Base-by-base conservation (phyloP, 2,113 vertebrate species). In the Odocoileus virginianus region DNA sequence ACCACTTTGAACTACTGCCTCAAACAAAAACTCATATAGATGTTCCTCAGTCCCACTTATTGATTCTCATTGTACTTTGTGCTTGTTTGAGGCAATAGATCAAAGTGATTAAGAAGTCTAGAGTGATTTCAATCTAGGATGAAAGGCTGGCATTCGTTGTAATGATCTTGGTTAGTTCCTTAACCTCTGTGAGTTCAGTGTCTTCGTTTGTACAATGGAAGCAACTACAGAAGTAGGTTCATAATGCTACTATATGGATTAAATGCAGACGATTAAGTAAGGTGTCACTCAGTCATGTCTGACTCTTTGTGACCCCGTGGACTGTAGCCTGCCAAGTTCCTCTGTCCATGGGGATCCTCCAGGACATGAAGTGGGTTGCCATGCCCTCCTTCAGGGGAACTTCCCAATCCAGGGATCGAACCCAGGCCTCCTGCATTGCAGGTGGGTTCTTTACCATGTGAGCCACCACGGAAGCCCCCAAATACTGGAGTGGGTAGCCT, bases 251-350 rank as follows among this genome's bases (percentile, higher is more conserved):
- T n/a, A 8, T 14, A 5, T 25, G 0, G 36, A 17, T 87, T 95
- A 85, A 88, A 47, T 58, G 23, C 95, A 93, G 87, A 54, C 1
- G 15, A 27, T 82, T 27, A 85, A 78, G 13, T 52, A 57, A 54
- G 27, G 2, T 12, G n/a, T 40, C 67, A 40, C 0, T 40, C n/a
- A 71, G n/a, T 71, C 5, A 0, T 13, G n/a, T 71, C 67, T 0
- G 19, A 23, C n/a, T 71, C 19, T 40, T 40, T 40, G 67, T 1
- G 19, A 23, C n/a, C 67, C 19, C 10, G 1, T 71, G 67, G 36
- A 40, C n/a, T 23, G 2, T 71, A 40, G 67, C n/a, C 67, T 71
- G n/a, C 67, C n/a, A 71, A 3, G 10, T 12, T 71, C 64, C n/a
- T 71, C 64, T 36, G n/a, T 21, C 36, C 21, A 3, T 3, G 67